Conservation (phyloP, 2,797 vertebrate species). For the Phylloscopus collybita region DNA sequence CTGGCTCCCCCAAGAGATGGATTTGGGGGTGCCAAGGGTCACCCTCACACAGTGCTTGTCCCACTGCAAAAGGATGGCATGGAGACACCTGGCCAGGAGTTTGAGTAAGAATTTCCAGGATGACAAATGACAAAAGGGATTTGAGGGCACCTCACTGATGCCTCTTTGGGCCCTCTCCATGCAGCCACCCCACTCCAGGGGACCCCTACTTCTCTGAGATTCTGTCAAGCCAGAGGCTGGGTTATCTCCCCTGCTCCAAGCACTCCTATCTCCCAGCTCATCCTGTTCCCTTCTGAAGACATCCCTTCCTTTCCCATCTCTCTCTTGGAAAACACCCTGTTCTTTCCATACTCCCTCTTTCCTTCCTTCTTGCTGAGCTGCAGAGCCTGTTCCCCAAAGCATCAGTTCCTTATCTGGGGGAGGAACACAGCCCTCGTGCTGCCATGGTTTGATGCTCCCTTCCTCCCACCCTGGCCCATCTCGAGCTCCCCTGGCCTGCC, state of each 20-base stretch:
- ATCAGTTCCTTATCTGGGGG: neutral
- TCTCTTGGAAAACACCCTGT: neutral
- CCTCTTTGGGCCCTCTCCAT: neutral
- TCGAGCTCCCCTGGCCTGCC: neutral
- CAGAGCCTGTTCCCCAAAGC: neutral
- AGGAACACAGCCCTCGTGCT: neutral
- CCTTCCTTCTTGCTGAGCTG: conserved; percentile 15
- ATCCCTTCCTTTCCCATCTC: neutral
- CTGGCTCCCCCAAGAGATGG: neutral
- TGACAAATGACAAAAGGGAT: fast-evolving
- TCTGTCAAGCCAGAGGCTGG: neutral
- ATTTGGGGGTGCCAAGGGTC: neutral
- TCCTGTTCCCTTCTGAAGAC: neutral
- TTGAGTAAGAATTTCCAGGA: neutral
- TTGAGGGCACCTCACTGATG: neutral
- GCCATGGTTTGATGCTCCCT: neutral
- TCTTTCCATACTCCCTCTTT: neutral
- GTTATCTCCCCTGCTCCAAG: neutral
- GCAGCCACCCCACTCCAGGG: neutral
- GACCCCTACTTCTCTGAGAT: neutral
- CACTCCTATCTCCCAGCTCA: neutral
- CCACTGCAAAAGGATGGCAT: neutral
- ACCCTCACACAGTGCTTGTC: fast-evolving
- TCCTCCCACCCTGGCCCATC: neutral
- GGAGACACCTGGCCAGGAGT: neutral